Evolutionary conservation across 2,113 vertebrate genomes (phyloP), one percentile per base, ranked within the genome.

Genomic region (Cryptomyrus ogoouensis): DNA sequence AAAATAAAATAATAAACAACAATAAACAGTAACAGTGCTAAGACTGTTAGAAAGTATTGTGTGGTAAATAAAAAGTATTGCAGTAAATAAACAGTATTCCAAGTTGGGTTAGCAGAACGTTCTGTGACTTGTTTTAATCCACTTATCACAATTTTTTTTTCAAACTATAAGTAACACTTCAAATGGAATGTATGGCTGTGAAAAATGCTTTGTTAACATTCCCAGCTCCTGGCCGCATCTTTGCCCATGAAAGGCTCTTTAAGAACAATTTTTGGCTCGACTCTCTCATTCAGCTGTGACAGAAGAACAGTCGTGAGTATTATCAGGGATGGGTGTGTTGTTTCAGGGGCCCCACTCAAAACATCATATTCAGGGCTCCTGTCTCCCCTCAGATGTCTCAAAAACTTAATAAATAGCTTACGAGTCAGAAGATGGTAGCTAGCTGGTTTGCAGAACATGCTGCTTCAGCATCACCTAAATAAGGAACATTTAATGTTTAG

Each of bases 201-300:
- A 31, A 35, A 74, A 44, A 62, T 10, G 56, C 39, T 35, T 89
- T 89, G 91, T 12, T 85, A 24, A 12, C 39, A 24, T 56, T 90
- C 93, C 31, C 89, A 96, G 94, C 91, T 93, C 4, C 80, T 93
- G n/a, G 96, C 96, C 88, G 91, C 95, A 27, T 93, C 94, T 0
- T n/a, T 97, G 83, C 95, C 95, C 1, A 93, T 91, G 0, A 83
- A 92, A 1, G 89, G 83, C 62, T 42, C 74, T 1, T 4, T 96
- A 50, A 94, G 96, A 89, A 96, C 96, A 17, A 95, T 99, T 96
- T 96, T 98, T 0, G 98, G 98, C 89, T 97, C 96, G 3, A 91
- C 49, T 0, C 44, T 99, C 92, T 97, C 94, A 0, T 96, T 96
- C 92, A 95, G 93, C 90, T 99, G 98, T 93, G 96, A 97, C 94